Evolutionary conservation across 2,888 invertebrate species (phyloP), one percentile per base, ranked within the genome.

Genomic region (Rhodophaea formosa): DNA sequence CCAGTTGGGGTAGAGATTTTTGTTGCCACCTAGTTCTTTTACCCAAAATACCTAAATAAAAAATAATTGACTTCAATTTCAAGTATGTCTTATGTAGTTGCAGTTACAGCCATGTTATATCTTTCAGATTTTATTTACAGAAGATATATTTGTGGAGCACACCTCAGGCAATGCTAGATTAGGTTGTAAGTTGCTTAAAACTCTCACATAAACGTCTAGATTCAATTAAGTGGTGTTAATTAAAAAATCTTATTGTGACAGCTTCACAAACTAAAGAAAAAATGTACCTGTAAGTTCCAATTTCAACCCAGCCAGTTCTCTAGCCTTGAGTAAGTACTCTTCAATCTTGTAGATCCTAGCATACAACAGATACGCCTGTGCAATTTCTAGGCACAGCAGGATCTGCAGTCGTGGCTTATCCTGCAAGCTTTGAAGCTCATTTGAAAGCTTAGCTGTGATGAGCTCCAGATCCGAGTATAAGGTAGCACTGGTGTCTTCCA

Each of bases 21-120:
- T 95, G 93, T 80, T 99, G 99, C 78, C 94, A 97, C 71, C 95
- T 95, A 8, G 99, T 99, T 62, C 99, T 93, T 78, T 96, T 96
- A 0, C 99, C 99, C 66, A 99, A 85, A 39, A 95, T 93, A 67
- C 97, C 97, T 89, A 61, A n/a, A 23, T 23, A 3, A 16, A 42
- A 42, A 0, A 46, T 10, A 51, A n/a, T 57, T n/a, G n/a, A n/a
- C n/a, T n/a, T n/a, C n/a, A n/a, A n/a, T n/a, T n/a, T n/a, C n/a
- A n/a, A n/a, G n/a, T n/a, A n/a, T n/a, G n/a, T n/a, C n/a, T n/a
- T n/a, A n/a, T n/a, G n/a, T n/a, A n/a, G n/a, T n/a, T n/a, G n/a
- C n/a, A n/a, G n/a, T n/a, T n/a, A n/a, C n/a, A n/a, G n/a, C n/a
- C n/a, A n/a, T n/a, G n/a, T n/a, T n/a, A n/a, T n/a, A n/a, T n/a